Percentiles rank a stretch among this genome's conserved stretches.
Conservation (phyloP, 2,113 vertebrate species). For the Puffinus mauretanicus region DNA sequence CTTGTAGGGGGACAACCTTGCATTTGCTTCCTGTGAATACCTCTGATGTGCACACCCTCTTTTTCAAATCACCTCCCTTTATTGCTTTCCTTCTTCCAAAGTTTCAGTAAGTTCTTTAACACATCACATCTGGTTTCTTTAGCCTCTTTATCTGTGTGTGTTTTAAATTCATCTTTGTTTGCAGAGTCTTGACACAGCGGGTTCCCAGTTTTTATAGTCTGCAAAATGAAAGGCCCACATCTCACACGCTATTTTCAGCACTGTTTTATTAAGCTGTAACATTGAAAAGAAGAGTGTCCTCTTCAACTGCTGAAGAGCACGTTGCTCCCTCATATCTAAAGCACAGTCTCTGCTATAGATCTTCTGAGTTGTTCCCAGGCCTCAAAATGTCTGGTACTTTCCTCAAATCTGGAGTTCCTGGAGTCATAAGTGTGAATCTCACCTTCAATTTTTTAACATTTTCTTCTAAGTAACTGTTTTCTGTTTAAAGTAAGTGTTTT, state of each 20-base stretch:
- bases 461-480: neutral
- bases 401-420: neutral
- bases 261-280: constrained; percentile 43
- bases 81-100: neutral
- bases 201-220: constrained; percentile 59
- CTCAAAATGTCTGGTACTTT: neutral
- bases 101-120: constrained; percentile 24
- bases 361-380: constrained; percentile 5
- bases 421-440: neutral
- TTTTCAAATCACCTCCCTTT: neutral
- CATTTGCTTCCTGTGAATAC: neutral
- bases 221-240: constrained; percentile 59
- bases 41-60: neutral
- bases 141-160: constrained; percentile 37
- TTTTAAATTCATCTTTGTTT: constrained; percentile 61
- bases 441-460: neutral
- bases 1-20: neutral
- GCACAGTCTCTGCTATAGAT: neutral
- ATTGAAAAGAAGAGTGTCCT: constrained; percentile 36
- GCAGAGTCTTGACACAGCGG: constrained; percentile 48
- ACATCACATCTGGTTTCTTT: constrained; percentile 22
- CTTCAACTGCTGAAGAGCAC: constrained; percentile 17
- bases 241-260: constrained; percentile 57
- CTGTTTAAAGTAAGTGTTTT: neutral
- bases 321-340: neutral